Evolutionary conservation across 1,140 invertebrate genomes (phyloP), one percentile per base, ranked within the genome.

Genomic region (Colletes latitarsis): DNA sequence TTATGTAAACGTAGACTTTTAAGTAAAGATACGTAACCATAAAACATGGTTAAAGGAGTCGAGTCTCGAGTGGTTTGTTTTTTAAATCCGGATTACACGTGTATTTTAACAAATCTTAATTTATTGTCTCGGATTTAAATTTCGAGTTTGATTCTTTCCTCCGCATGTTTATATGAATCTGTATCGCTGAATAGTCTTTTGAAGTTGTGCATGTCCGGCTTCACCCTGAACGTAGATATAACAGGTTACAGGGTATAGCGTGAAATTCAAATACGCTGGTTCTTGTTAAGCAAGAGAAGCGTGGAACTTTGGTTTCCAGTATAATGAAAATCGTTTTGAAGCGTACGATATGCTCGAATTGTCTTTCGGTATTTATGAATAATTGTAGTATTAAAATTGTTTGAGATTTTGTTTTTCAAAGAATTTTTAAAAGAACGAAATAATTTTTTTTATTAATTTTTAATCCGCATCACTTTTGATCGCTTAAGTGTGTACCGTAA

Each of bases 211-310:
- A 60, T 43, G 39, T 62, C 52, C 5, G 39, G 43, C 12, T 43
- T 46, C 53, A 68, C 8, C 19, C 14, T 57, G 43, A 60, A 55
- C 14, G 15, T 57, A n/a, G 49, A 41, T 58, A 41, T 17, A 49
- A 52, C 53, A 69, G 43, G 66, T 57, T 77, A 60, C 75, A 77
- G 75, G 75, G 75, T 77, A 77, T 58, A 46, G 5, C 17, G 39
- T 15, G 21, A 21, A 21, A 39, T 67, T 67, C 1, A 66, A 55
- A 5, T 30, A 46, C 14, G 60, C 46, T 3, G 6, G n/a, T n/a
- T 68, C 53, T n/a, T 12, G 30, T 41, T 41, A 74, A 21, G 21
- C 21, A 55, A 41, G 41, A 15, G 19, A 75, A 75, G 6, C 9
- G 30, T n/a, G 9, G 6, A 39, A n/a, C 52, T 52, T 15, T 41